Base-by-base conservation (phyloP, 2,888 invertebrate species). In the Limenitis camilla region DNA sequence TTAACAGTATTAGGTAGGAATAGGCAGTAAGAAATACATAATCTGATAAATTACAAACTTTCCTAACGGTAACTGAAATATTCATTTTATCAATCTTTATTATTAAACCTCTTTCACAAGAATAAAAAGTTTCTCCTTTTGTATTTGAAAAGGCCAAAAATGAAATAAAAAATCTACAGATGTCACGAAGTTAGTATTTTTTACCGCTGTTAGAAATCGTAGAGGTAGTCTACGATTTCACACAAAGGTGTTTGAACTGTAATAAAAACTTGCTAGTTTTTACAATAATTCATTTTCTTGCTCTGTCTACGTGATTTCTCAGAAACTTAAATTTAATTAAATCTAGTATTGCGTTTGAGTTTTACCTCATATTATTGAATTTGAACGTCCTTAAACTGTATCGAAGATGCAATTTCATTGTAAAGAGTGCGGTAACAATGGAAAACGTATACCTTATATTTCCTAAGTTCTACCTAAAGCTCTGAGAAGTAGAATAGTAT, bases 191-290 rank as follows among this genome's bases (percentile, higher is more conserved):
- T 53, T 41, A 11, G 45, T 53, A 52, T 68, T 66, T 69, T 67
- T 70, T 49, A 39, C 56, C 62, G 67, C 65, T 68, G 72, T 72
- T 71, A 63, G 60, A 65, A 66, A 65, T 66, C 60, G 63, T 68
- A 63, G 60, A 60, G 19, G 19, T 19, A 19, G 19, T 19, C 19
- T 19, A 19, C 19, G 19, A 19, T 19, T 19, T 58, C 61, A 48
- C 56, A 52, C 45, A 61, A 61, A 74, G 76, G 72, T 76, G 65
- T 68, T 67, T 63, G 61, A 62, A 61, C 61, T 58, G 36, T 33
- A 28, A 19, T 33, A 53, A 43, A 55, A 47, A 53, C 38, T 44
- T n/a, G 11, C 19, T 42, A 29, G 29, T 46, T 57, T 52, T 49
- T 42, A 32, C 42, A 41, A 45, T 9, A 48, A 9, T 29, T 31